Evolutionary conservation across 2,797 vertebrate species (phyloP).

Genomic region (Gallinago solitaria): DNA sequence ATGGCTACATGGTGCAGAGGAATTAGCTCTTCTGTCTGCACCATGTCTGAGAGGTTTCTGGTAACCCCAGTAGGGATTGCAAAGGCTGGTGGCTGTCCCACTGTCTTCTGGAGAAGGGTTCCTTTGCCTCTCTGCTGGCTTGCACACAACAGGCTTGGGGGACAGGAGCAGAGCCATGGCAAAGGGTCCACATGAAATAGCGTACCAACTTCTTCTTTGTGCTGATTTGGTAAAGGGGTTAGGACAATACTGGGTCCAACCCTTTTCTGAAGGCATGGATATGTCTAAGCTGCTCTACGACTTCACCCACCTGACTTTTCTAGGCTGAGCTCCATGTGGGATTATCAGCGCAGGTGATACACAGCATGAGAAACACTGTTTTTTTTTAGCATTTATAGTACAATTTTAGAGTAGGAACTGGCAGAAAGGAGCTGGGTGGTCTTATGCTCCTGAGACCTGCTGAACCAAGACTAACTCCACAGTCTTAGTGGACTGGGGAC

Average conservation of each 20-base stretch:
- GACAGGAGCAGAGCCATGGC: background rate
- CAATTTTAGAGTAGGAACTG: background rate
- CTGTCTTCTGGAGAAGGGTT: background rate
- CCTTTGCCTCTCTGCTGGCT: background rate
- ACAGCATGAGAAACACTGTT: background rate
- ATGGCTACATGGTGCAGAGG: background rate
- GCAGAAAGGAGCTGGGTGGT: background rate
- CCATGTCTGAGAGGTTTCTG: background rate
- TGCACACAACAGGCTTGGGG: background rate
- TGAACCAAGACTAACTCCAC: background rate
- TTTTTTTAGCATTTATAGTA: background rate
- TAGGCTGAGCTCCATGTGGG: background rate
- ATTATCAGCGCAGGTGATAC: background rate
- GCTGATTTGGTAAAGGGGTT: background rate
- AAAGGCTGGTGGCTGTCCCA: background rate
- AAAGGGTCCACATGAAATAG: background rate
- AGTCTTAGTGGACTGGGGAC: background rate
- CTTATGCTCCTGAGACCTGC: background rate
- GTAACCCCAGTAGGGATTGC: background rate
- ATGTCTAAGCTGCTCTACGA: background rate
- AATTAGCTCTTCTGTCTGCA: background rate
- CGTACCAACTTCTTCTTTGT: background rate
- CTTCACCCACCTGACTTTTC: background rate
- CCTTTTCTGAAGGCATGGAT: background rate
- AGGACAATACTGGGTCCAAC: background rate